phyloP scores from a whole-genome alignment of 64 coral and sea anemone species.

The Acropora tenuis region DNA sequence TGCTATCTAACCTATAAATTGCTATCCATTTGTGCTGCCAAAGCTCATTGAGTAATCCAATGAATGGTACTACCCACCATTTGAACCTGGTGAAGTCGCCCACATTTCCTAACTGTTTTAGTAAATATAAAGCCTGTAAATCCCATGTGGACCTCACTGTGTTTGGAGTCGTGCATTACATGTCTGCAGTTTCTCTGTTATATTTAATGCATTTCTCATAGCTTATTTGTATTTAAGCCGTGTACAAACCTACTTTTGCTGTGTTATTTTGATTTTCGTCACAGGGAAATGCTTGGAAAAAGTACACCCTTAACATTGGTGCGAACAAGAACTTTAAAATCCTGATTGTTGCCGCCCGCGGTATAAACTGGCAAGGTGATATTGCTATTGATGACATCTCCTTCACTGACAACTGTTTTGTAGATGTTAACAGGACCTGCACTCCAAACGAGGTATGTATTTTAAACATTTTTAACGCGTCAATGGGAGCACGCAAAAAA shows the following conservation, averaged over 20 bases:
- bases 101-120: no score
- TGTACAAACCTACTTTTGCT: neutral
- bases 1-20: no score
- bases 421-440: conserved; percentile 69
- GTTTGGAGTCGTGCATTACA: no score
- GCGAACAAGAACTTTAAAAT: conserved; percentile 84
- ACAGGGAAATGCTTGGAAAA: conserved; percentile 85
- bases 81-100: no score
- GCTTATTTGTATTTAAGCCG: neutral
- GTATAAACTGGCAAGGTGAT: conserved; percentile 71
- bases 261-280: neutral
- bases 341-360: conserved; percentile 85
- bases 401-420: conserved; percentile 76
- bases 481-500: no score
- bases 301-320: conserved; percentile 63
- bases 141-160: no score
- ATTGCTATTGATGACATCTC: conserved; percentile 91
- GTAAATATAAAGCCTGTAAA: no score
- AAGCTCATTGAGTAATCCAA: no score
- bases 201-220: no score
- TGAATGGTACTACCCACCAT: no score
- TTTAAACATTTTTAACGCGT: neutral
- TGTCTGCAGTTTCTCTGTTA: no score
- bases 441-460: conserved; percentile 62
- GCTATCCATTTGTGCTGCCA: no score